phyloP scores from a whole-genome alignment of 1,140 invertebrate genomes.

The Steinernema khuongi region DNA sequence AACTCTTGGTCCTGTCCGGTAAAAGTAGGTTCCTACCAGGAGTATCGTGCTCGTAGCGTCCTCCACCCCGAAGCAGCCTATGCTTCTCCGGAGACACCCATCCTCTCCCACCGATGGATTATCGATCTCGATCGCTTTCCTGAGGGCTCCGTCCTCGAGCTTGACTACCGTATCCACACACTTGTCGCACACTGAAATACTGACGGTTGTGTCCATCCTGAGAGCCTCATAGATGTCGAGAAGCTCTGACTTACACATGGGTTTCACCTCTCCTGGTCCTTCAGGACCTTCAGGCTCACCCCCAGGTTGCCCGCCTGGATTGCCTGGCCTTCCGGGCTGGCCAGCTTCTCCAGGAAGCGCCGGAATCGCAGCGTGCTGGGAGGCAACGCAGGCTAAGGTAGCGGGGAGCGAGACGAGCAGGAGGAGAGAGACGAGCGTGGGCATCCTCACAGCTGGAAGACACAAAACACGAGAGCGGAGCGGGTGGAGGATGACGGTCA shows the following conservation, averaged over 20 bases:
- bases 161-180: not conserved
- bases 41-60: not conserved
- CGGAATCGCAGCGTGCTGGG: not conserved
- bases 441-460: not conserved
- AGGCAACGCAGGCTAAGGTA: not conserved
- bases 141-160: not conserved
- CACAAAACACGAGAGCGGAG: not conserved
- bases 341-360: not conserved
- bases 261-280: not conserved
- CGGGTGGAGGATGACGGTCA: not conserved
- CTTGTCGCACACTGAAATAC: not conserved
- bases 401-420: not conserved
- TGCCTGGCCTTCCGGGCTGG: not conserved
- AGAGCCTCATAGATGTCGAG: not conserved
- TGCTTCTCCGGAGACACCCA: not conserved
- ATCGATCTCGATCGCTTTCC: not conserved
- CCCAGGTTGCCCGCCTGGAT: not conserved
- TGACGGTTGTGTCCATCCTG: not conserved
- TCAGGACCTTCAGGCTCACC: not conserved
- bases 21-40: not conserved
- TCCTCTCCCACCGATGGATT: not conserved
- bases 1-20: not conserved
- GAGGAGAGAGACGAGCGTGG: not conserved
- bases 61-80: not conserved
- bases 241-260: not conserved